Conservation (phyloP, 2,888 invertebrate genomes). For the Sympetrum striolatum region DNA sequence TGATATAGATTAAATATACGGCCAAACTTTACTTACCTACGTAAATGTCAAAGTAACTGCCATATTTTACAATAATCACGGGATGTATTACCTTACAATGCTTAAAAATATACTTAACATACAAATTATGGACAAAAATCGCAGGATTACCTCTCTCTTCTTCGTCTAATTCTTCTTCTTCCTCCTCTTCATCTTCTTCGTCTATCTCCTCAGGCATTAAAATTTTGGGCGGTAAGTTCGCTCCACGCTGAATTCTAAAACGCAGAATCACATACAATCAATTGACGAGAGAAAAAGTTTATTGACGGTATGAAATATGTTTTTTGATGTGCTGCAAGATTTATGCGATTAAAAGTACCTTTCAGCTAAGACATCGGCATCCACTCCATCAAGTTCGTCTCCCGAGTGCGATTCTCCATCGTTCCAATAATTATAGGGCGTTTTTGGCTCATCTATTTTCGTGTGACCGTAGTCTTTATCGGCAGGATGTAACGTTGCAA, state of each 20-base stretch:
- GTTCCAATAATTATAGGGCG: constrained; percentile 76
- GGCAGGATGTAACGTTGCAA: constrained; percentile 95
- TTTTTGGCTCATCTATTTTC: constrained; percentile 98
- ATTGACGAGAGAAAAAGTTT: too few species aligned
- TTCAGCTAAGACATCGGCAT: constrained; percentile 76
- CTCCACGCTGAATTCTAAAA: constrained; percentile 52
- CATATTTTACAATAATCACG: too few species aligned
- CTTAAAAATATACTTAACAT: too few species aligned
- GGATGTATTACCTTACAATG: too few species aligned
- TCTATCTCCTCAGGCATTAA: constrained; percentile 57
- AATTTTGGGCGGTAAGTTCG: constrained; percentile 52
- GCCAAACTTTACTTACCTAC: too few species aligned
- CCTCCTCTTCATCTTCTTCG: constrained; percentile 66
- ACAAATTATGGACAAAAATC: neutral
- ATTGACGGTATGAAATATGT: neutral
- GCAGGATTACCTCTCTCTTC: constrained; percentile 64
- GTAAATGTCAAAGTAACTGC: too few species aligned
- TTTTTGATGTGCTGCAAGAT: too few species aligned
- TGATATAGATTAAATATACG: too few species aligned
- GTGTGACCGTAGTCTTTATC: constrained; percentile 99
- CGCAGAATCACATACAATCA: neutral
- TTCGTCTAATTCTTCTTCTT: constrained; percentile 62
- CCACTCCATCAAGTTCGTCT: constrained; percentile 67
- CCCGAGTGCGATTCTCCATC: constrained; percentile 57
- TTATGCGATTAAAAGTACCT: constrained; percentile 62